These are phyloP conservation scores for Toxotes jaculatrix DNA, from an alignment of 2,113 vertebrate species.

Conservation along the genomic window DNA sequence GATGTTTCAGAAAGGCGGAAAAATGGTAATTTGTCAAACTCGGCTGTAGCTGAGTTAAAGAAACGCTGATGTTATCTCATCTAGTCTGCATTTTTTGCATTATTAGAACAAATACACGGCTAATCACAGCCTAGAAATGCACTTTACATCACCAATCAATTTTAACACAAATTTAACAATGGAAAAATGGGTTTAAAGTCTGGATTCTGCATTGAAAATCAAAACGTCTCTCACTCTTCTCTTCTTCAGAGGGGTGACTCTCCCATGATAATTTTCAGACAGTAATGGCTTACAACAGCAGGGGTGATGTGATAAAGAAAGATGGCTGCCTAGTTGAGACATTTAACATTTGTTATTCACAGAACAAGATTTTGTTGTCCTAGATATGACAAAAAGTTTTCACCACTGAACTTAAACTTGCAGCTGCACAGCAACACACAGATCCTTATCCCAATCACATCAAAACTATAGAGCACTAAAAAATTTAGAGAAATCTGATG, in stretches of 20 bases:
- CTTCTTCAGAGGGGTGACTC: conserved; percentile 21
- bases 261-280: conserved; percentile 45
- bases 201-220: conserved; percentile 35
- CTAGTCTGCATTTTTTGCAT: background rate
- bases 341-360: conserved; percentile 64
- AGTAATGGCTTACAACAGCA: conserved; percentile 50
- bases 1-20: conserved; percentile 25
- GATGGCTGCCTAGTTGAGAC: conserved; percentile 58
- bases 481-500: background rate
- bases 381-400: conserved; percentile 69
- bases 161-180: conserved; percentile 12
- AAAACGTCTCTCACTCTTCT: conserved; percentile 2
- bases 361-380: conserved; percentile 53
- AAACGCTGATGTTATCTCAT: background rate
- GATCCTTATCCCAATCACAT: conserved; percentile 41
- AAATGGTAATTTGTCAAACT: background rate
- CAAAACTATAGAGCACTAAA: background rate
- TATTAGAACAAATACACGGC: background rate
- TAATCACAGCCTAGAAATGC: background rate
- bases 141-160: background rate
- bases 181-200: conserved; percentile 1
- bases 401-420: conserved; percentile 22
- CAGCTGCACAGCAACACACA: background rate
- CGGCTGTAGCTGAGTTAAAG: background rate
- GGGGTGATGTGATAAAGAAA: conserved; percentile 55